phyloP scores from a whole-genome alignment of 2,888 invertebrate genomes.

The Pecten maximus region DNA sequence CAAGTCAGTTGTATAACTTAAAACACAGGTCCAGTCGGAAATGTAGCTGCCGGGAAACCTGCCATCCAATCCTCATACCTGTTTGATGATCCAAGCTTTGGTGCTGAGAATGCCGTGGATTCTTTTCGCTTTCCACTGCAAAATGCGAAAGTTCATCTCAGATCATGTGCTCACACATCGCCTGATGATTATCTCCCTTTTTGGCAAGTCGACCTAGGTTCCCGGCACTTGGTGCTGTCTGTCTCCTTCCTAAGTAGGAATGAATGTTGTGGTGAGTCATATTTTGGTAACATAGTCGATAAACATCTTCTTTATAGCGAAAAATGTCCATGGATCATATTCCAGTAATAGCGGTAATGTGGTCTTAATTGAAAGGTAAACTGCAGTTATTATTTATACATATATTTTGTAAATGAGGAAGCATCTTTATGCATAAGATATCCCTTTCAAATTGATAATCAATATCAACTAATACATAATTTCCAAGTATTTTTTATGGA shows the following conservation, averaged over 20 bases:
- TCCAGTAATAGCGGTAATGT: too few relatives aligned
- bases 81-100: neutral
- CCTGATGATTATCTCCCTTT: neutral
- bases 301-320: too few relatives aligned
- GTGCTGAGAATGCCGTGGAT: neutral
- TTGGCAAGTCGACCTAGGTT: neutral
- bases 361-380: too few relatives aligned
- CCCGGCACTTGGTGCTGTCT: neutral
- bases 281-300: too few relatives aligned
- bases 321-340: too few relatives aligned
- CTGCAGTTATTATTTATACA: too few relatives aligned
- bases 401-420: too few relatives aligned
- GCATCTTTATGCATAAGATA: too few relatives aligned
- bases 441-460: too few relatives aligned
- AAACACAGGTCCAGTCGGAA: neutral
- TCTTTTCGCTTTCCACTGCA: neutral
- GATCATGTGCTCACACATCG: neutral
- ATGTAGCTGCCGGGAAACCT: neutral
- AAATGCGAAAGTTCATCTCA: neutral
- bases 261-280: neutral
- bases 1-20: neutral
- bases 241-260: neutral
- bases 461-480: too few relatives aligned
- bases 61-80: neutral
- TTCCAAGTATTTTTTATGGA: too few relatives aligned